These are phyloP conservation scores for Nyctereutes procyonoides DNA, from an alignment of 2,113 vertebrate genomes.

Conservation along the genomic window DNA sequence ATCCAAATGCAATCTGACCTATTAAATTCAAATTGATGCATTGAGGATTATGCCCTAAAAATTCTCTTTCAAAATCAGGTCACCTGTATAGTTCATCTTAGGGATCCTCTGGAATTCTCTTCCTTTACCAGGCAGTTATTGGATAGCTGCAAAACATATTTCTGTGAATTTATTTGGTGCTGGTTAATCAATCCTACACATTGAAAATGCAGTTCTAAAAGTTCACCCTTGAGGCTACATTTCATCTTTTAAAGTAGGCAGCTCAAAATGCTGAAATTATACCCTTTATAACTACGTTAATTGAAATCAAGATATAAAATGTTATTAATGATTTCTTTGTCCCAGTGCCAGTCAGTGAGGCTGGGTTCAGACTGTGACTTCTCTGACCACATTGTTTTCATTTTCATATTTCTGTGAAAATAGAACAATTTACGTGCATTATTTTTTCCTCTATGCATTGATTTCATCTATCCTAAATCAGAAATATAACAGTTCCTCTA, in stretches of 20 bases:
- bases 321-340: neutral
- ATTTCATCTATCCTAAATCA: slow-evolving; percentile 2
- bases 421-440: neutral
- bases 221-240: neutral
- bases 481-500: neutral
- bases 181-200: neutral
- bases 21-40: neutral
- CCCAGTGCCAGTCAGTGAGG: too few relatives aligned
- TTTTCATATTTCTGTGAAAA: slow-evolving; percentile 41
- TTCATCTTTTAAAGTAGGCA: neutral
- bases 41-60: slow-evolving; percentile 5
- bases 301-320: neutral
- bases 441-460: neutral
- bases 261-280: slow-evolving; percentile 15
- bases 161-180: neutral
- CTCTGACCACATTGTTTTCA: neutral
- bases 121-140: neutral
- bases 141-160: slow-evolving; percentile 10
- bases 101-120: neutral
- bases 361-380: neutral
- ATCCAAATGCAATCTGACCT: neutral
- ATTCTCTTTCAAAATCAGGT: neutral
- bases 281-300: neutral
- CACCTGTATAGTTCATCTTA: slow-evolving; percentile 26
- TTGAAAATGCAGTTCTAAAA: neutral